Conservation (phyloP, 2,888 invertebrate genomes). For the Drosophila bunnanda region DNA sequence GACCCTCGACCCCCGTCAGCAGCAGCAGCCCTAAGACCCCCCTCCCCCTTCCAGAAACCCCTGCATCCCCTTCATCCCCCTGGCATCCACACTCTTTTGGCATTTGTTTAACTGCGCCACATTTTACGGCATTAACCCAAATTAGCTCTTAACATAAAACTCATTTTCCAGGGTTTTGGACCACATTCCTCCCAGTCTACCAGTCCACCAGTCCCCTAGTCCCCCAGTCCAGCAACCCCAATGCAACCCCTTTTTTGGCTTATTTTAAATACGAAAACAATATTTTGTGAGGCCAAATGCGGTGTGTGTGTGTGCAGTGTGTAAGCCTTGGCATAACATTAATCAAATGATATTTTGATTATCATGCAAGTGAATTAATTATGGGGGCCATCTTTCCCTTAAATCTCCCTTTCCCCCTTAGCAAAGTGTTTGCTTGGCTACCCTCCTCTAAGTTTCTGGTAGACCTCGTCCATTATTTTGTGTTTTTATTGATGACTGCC, state of each 20-base stretch:
- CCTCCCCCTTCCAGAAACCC: not conserved
- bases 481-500: conserved; percentile 66
- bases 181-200: conserved; percentile 1
- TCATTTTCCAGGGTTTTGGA: conserved; percentile 60
- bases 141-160: conserved; percentile 79
- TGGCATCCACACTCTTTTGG: conserved; percentile 24
- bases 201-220: not conserved
- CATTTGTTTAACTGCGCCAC: conserved; percentile 74
- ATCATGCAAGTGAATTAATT: conserved; percentile 79
- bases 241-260: conserved; percentile 11
- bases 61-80: not conserved
- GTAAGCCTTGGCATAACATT: conserved; percentile 54
- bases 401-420: not conserved
- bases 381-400: conserved; percentile 38
- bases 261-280: conserved; percentile 40
- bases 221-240: not conserved
- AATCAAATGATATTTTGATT: conserved; percentile 78
- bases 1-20: not conserved
- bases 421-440: conserved; percentile 3
- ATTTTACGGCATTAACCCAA: conserved; percentile 77
- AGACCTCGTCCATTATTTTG: conserved; percentile 29
- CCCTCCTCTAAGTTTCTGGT: not conserved
- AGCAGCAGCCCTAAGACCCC: not conserved
- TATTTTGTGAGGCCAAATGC: conserved; percentile 24
- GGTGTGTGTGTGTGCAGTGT: conserved; percentile 45